Conservation (phyloP, 2,113 vertebrate genomes). For the Turnix velox region DNA sequence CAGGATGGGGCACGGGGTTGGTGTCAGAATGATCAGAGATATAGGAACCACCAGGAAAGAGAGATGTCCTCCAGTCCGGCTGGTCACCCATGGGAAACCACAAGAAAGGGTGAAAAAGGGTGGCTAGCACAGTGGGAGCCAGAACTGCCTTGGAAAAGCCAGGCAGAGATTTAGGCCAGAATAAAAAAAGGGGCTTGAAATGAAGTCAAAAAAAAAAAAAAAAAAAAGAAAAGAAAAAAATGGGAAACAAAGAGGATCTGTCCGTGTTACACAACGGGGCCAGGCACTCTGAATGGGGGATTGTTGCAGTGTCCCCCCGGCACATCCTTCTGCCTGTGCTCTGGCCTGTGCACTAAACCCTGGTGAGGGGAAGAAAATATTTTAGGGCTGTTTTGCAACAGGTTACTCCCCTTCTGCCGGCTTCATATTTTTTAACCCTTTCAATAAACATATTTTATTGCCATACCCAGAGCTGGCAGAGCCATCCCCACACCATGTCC, state of each 20-base stretch:
- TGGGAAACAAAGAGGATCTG: slow-evolving; percentile 19
- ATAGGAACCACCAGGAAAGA: neutral
- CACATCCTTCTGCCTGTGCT: neutral
- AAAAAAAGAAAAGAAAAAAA: neutral
- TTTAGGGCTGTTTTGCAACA: neutral
- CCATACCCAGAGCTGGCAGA: accelerated
- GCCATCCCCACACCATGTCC: neutral
- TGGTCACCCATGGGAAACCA: neutral
- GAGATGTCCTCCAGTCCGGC: neutral
- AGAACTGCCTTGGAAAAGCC: neutral
- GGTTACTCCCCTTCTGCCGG: neutral
- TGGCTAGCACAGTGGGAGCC: neutral
- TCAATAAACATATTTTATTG: neutral
- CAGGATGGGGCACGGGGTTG: accelerated
- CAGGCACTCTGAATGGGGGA: neutral
- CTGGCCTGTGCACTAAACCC: neutral
- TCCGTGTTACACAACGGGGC: neutral
- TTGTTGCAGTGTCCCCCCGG: neutral
- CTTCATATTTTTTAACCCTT: neutral
- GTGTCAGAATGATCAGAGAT: neutral
- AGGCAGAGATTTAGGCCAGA: neutral
- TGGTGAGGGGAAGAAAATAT: neutral
- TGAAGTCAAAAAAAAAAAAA: neutral
- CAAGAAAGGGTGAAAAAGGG: neutral
- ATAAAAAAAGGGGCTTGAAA: neutral